Evolutionary conservation across 2,113 vertebrate species (phyloP), one percentile per base, ranked within the genome.

Genomic region (Paraplagusia blochii): DNA sequence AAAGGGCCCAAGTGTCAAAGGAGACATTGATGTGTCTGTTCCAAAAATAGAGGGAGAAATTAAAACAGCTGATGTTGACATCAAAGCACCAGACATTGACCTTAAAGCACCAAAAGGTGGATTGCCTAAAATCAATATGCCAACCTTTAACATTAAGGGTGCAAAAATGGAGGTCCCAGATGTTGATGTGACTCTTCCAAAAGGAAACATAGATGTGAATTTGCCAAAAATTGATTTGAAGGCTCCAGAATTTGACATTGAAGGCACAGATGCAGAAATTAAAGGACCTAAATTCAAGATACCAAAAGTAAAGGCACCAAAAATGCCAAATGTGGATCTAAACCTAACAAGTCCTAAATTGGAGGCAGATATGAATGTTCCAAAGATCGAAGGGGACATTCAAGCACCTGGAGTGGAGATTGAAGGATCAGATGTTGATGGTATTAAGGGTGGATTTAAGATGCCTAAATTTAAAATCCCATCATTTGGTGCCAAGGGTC

Each of bases 71-170:
- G 5, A 71, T 0, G 1, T 61, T 8, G 39, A 72, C 9, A 47
- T 51, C 1, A 5, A 53, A 66, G 79, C 43, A 51, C 70, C 33
- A 49, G 17, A 66, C 82, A 17, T 40, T 12, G 44, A 55, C 7
- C 17, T 55, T 17, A 18, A 2, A 34, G 54, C 0, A 13, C 10
- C 1, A 50, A 51, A 16, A 38, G 48, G 44, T 56, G 43, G 63
- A 63, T 57, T 65, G 51, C 73, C 61, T 0, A 91, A 90, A 53
- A 3, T 90, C 0, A 76, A 81, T n/a, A 73, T 87, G 77, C 88
- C 90, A 0, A 83, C 88, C 0, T 56, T 91, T 4, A 82, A 85
- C 0, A 8, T 87, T 2, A 49, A 89, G 65, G 72, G 40, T 1
- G 86, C 88, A 0, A 88, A 86, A 11, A 0, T 89, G 0, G 88